Evolutionary conservation across 2,113 vertebrate species (phyloP).

Genomic region (Zapus hudsonius): DNA sequence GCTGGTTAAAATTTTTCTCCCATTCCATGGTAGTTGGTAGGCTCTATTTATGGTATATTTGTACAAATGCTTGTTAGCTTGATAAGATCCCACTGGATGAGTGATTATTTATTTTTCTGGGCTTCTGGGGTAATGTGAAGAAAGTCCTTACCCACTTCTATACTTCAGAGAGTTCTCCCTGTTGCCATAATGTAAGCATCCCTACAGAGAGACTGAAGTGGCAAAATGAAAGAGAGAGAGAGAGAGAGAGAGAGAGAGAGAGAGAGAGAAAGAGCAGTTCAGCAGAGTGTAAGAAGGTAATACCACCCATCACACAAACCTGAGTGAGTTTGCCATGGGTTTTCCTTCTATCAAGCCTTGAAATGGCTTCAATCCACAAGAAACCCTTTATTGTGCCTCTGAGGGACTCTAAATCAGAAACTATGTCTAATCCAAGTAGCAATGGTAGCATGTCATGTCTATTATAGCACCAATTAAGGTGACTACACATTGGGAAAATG

Average conservation of each 20-base stretch:
- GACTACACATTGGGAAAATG: not conserved
- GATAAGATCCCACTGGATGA: too few relatives aligned
- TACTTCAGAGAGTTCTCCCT: too few relatives aligned
- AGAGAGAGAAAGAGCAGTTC: not conserved
- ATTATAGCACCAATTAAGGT: not conserved
- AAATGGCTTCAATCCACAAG: not conserved
- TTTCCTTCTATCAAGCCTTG: not conserved
- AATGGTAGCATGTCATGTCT: not conserved
- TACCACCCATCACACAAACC: fast-evolving
- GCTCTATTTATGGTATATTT: too few relatives aligned
- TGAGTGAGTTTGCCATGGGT: not conserved
- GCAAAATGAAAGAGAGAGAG: not conserved
- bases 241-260: too few relatives aligned
- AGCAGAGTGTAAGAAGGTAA: not conserved
- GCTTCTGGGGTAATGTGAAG: too few relatives aligned
- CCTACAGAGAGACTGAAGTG: not conserved
- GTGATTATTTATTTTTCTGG: too few relatives aligned
- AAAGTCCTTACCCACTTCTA: too few relatives aligned
- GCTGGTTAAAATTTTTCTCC: too few relatives aligned
- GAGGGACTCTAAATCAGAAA: not conserved
- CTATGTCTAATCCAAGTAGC: not conserved
- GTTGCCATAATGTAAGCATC: not conserved
- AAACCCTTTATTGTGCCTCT: not conserved
- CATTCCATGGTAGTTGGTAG: too few relatives aligned
- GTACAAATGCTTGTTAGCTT: too few relatives aligned